phyloP scores from a whole-genome alignment of 2,888 invertebrate species.

The Galerucella pusilla region DNA sequence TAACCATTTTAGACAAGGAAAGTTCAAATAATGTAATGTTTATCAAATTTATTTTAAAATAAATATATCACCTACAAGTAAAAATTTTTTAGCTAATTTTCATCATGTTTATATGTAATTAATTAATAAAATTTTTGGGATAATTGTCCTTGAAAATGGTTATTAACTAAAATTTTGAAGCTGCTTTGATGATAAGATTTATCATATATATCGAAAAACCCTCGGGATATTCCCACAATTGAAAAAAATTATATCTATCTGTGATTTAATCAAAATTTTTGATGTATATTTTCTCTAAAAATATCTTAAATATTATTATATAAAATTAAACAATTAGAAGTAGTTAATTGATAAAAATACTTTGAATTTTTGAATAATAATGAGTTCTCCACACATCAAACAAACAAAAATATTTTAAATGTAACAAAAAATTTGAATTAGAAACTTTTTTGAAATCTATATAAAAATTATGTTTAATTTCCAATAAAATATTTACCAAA shows the following conservation, averaged over 20 bases:
- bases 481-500: no score
- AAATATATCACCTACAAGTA: no score
- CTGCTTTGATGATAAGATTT: slow-evolving; percentile 65
- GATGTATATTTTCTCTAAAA: slow-evolving; percentile 72
- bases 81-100: no score
- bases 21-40: neutral
- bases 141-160: slow-evolving; percentile 12
- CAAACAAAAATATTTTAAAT: neutral
- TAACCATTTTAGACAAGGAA: neutral
- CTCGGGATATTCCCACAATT: slow-evolving; percentile 60
- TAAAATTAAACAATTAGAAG: slow-evolving; percentile 65
- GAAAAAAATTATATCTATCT: slow-evolving; percentile 69
- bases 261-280: slow-evolving; percentile 72
- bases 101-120: no score
- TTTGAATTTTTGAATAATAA: slow-evolving; percentile 53
- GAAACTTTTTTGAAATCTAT: no score
- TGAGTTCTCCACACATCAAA: neutral
- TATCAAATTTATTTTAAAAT: neutral
- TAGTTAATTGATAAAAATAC: slow-evolving; percentile 61
- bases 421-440: no score
- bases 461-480: no score
- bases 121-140: slow-evolving; percentile 53
- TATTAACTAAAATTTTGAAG: slow-evolving; percentile 46
- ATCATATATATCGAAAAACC: slow-evolving; percentile 58
- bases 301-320: slow-evolving; percentile 67